Conservation (phyloP, 2,888 invertebrate species). For the Perizoma affinitatum region DNA sequence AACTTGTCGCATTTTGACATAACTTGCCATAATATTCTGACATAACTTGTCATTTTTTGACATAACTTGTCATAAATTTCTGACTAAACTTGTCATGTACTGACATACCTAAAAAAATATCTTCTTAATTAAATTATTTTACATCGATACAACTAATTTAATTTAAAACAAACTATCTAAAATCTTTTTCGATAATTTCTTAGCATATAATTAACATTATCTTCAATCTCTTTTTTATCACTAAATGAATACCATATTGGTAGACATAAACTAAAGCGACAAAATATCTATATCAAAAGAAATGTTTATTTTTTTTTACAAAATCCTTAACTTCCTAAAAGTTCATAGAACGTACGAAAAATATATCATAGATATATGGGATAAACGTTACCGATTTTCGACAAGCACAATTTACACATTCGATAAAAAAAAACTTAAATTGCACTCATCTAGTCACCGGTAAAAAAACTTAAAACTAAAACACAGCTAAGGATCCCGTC, state of each 20-base stretch:
- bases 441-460: conserved; percentile 66
- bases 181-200: background rate
- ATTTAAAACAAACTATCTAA: too few relatives aligned
- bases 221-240: conserved; percentile 19
- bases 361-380: conserved; percentile 99
- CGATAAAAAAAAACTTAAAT: conserved; percentile 36
- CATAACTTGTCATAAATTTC: conserved; percentile 56
- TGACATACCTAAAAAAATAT: too few relatives aligned
- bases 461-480: conserved; percentile 72
- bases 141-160: background rate
- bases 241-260: conserved; percentile 12
- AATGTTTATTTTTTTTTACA: conserved; percentile 61
- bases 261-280: background rate
- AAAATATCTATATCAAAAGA: conserved; percentile 4
- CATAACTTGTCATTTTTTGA: conserved; percentile 57
- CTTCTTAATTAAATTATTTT: background rate
- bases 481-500: conserved; percentile 70
- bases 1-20: conserved; percentile 19
- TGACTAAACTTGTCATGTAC: conserved; percentile 1
- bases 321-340: conserved; percentile 68
- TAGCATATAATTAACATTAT: background rate
- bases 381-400: conserved; percentile 90
- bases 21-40: conserved; percentile 44
- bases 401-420: conserved; percentile 49
- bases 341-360: conserved; percentile 98